phyloP scores from a whole-genome alignment of 2,797 vertebrate genomes.

The Melanotaenia parkinsoni region DNA sequence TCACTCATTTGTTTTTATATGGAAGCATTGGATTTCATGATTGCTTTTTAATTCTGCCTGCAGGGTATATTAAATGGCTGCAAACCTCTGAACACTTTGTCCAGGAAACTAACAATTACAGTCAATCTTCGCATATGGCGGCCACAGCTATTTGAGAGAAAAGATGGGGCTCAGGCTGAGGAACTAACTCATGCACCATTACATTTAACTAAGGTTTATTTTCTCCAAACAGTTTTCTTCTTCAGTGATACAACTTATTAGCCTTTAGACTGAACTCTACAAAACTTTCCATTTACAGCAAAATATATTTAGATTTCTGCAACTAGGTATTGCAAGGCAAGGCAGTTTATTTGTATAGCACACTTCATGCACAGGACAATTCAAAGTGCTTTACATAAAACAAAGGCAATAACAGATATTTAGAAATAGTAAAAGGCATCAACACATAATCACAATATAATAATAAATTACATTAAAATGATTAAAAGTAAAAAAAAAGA shows the following conservation, averaged over 20 bases:
- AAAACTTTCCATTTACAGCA: not conserved
- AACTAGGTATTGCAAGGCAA: not conserved
- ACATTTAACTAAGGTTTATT: conserved; percentile 38
- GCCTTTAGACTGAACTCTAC: conserved; percentile 9
- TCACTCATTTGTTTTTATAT: conserved; percentile 77
- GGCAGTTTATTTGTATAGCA: no score
- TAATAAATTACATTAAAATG: no score
- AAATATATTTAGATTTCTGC: not conserved
- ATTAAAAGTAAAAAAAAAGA: no score
- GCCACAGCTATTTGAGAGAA: conserved; percentile 79
- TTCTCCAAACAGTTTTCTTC: conserved; percentile 23
- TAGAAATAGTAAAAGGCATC: no score
- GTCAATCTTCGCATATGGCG: conserved; percentile 79
- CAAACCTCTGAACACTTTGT: conserved; percentile 78
- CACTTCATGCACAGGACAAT: no score
- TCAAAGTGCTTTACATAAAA: no score
- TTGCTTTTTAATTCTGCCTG: conserved; percentile 85
- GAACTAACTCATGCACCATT: conserved; percentile 65
- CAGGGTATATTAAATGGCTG: conserved; percentile 84
- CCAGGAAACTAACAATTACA: conserved; percentile 87
- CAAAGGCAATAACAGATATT: no score
- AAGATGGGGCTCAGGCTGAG: conserved; percentile 69
- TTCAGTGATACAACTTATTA: conserved; percentile 17
- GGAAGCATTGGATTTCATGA: conserved; percentile 83
- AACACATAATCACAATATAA: no score